phyloP scores from a whole-genome alignment of 2,797 vertebrate species.

The Anas acuta region DNA sequence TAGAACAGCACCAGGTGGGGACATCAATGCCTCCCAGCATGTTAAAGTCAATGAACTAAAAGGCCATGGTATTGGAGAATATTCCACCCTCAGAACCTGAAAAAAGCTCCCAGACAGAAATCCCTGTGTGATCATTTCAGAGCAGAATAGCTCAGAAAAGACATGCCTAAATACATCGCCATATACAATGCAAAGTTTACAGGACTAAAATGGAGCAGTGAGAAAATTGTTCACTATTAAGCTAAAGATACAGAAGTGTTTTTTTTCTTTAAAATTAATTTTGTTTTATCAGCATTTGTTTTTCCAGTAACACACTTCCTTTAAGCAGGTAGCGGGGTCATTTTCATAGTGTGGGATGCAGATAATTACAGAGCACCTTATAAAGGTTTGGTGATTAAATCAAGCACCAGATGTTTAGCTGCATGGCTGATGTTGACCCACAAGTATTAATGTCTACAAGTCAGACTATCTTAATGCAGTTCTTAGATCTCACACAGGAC shows the following conservation, averaged over 20 bases:
- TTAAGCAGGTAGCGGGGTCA: neutral
- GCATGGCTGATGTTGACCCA: conserved; percentile 32
- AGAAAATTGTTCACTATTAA: neutral
- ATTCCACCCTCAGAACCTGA: neutral
- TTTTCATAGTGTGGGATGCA: conserved; percentile 5
- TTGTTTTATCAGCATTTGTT: conserved; percentile 25
- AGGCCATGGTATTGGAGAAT: neutral
- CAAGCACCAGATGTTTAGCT: conserved; percentile 27
- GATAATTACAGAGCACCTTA: conserved; percentile 22
- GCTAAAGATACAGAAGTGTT: conserved; percentile 19
- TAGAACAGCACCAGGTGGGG: neutral
- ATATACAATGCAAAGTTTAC: neutral
- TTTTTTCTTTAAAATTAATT: neutral
- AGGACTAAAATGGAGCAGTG: neutral
- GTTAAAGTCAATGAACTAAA: neutral
- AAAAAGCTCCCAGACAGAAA: neutral
- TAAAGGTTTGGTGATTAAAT: conserved; percentile 34
- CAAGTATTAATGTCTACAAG: neutral
- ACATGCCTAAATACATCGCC: neutral
- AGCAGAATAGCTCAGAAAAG: neutral
- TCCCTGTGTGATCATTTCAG: neutral
- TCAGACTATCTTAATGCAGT: neutral
- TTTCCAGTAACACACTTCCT: conserved; percentile 17
- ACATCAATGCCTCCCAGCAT: neutral
- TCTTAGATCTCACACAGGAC: neutral